phyloP scores from a whole-genome alignment of 2,888 invertebrate genomes.

The Aleiodes alternator region DNA sequence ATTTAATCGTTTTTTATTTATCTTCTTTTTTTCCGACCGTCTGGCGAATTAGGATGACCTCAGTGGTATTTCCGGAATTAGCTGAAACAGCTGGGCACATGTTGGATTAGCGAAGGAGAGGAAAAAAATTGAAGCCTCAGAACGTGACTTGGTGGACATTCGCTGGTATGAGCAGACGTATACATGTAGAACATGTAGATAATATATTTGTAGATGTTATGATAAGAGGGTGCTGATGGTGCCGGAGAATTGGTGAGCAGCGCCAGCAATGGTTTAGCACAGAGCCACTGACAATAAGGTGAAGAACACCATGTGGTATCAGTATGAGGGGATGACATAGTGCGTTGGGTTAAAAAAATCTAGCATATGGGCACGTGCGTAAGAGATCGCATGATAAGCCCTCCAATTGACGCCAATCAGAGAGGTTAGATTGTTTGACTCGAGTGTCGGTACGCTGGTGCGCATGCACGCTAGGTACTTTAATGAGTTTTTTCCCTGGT shows the following conservation, averaged over 20 bases:
- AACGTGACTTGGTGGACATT: conserved; percentile 23
- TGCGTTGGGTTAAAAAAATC: conserved; percentile 55
- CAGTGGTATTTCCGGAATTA: not conserved
- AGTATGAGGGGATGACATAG: conserved; percentile 33
- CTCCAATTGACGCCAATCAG: conserved; percentile 71
- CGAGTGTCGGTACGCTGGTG: conserved; percentile 13
- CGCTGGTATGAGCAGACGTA: conserved; percentile 63
- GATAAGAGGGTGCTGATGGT: conserved; percentile 47
- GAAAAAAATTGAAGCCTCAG: not conserved
- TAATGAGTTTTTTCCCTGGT: not conserved
- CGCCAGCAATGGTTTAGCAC: conserved; percentile 16
- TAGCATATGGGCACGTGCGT: conserved; percentile 72
- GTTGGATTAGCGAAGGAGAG: conserved; percentile 15
- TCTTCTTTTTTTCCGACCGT: not conserved
- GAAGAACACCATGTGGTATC: conserved; percentile 30
- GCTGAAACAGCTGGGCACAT: conserved; percentile 12
- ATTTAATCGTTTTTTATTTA: not conserved
- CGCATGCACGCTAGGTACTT: not conserved
- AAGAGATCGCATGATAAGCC: conserved; percentile 67
- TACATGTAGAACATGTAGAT: conserved; percentile 62
- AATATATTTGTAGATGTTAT: conserved; percentile 67
- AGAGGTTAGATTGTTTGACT: conserved; percentile 62
- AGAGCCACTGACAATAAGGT: conserved; percentile 10
- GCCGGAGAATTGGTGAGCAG: not conserved
- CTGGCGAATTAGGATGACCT: not conserved